phyloP scores from a whole-genome alignment of 2,113 vertebrate species.

The Rhinogobius similis region DNA sequence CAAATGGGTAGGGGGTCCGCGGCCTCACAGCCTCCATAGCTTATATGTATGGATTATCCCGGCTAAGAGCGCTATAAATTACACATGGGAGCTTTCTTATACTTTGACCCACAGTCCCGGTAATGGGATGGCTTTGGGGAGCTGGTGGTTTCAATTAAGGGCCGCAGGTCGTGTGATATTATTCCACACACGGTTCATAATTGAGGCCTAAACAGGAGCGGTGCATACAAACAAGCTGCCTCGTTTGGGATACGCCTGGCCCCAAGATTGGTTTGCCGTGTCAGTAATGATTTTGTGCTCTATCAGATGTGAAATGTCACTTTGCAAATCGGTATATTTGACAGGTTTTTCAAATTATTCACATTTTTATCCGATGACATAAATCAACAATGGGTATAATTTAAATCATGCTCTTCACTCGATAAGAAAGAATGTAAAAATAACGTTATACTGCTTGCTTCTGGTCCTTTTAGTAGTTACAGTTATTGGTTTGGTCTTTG shows the following conservation, averaged over 20 bases:
- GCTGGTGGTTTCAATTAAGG: slow-evolving; percentile 58
- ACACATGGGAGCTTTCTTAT: slow-evolving; percentile 52
- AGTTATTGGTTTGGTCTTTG: no score
- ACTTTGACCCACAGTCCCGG: slow-evolving; percentile 54
- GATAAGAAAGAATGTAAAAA: no score
- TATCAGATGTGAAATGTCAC: not conserved
- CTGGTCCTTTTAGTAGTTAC: no score
- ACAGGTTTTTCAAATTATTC: not conserved
- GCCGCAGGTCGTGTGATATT: slow-evolving; percentile 37
- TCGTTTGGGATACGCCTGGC: slow-evolving; percentile 7
- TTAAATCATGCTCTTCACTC: no score
- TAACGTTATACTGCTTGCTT: no score
- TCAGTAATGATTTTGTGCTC: slow-evolving; percentile 21
- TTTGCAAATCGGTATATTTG: not conserved
- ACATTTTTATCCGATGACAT: not conserved
- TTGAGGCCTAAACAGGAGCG: slow-evolving; percentile 24
- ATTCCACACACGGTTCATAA: slow-evolving; percentile 20
- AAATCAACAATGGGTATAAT: not conserved
- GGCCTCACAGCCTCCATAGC: slow-evolving; percentile 50
- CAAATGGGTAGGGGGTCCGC: slow-evolving; percentile 58
- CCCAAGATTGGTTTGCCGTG: slow-evolving; percentile 20
- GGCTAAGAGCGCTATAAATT: slow-evolving; percentile 54
- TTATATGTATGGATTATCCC: slow-evolving; percentile 66
- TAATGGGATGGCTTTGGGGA: slow-evolving; percentile 47
- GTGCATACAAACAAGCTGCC: slow-evolving; percentile 6